Percentiles rank a stretch among this genome's conserved stretches.
These are phyloP conservation scores for Bujurquina vittata DNA, from an alignment of 2,113 vertebrate species.

Conservation along the genomic window DNA sequence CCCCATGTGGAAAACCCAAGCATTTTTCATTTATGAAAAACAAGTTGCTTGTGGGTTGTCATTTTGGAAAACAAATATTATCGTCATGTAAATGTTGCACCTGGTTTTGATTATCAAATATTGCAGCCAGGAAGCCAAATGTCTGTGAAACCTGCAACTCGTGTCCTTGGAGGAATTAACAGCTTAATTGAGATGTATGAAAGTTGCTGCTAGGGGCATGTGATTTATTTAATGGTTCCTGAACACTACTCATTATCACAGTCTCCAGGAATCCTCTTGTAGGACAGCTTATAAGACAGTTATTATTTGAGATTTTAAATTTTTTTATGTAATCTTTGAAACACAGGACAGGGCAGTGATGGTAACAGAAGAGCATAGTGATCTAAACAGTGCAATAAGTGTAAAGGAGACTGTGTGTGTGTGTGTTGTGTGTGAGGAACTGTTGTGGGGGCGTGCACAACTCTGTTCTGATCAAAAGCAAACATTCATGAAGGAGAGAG, in stretches of 20 bases:
- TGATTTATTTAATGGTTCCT: constrained; percentile 10
- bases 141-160: not conserved
- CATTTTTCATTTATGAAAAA: constrained; percentile 12
- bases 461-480: constrained; percentile 3
- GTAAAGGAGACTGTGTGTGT: not conserved
- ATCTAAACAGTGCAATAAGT: not conserved
- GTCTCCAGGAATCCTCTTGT: not conserved
- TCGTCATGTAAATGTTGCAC: not conserved
- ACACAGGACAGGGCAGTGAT: not conserved
- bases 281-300: not conserved
- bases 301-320: no score
- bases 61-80: not conserved
- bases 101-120: constrained; percentile 24
- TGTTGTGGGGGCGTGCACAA: constrained; percentile 5
- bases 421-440: not conserved
- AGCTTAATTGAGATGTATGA: not conserved
- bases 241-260: constrained; percentile 5
- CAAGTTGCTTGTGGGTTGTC: constrained; percentile 26
- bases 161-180: not conserved
- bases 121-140: constrained; percentile 1
- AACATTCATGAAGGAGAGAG: not conserved
- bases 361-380: not conserved
- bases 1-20: constrained; percentile 4
- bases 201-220: constrained; percentile 9
- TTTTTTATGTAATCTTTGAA: not conserved